phyloP scores from a whole-genome alignment of 1,140 invertebrate genomes.

The Nixonia krombeini region DNA sequence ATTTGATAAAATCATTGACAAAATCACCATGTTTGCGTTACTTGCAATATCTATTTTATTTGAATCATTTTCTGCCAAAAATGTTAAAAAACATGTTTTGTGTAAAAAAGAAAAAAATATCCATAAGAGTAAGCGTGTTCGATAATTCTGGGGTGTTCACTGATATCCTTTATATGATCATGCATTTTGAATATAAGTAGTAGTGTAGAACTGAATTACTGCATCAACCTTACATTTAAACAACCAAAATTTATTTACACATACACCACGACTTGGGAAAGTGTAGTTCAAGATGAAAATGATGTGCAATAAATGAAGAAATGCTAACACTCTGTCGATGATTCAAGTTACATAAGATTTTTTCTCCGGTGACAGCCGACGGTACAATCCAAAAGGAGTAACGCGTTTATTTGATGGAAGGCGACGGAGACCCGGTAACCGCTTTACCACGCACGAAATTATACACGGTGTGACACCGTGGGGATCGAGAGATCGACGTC shows the following conservation, averaged over 20 bases:
- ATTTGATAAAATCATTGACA: too few relatives aligned
- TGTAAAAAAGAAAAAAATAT: not conserved
- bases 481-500: conserved; percentile 20
- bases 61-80: too few relatives aligned
- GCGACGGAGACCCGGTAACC: conserved; percentile 11
- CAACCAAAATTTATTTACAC: too few relatives aligned
- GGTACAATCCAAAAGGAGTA: not conserved
- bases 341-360: not conserved
- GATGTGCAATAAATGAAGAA: too few relatives aligned
- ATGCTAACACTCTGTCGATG: not conserved
- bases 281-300: too few relatives aligned
- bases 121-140: not conserved
- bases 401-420: conserved; percentile 2
- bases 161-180: too few relatives aligned
- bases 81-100: not conserved
- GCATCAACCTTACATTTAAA: too few relatives aligned
- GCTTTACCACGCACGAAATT: conserved; percentile 21
- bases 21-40: too few relatives aligned
- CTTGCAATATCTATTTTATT: too few relatives aligned
- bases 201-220: too few relatives aligned
- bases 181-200: too few relatives aligned
- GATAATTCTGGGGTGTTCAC: not conserved
- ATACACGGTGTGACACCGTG: conserved; percentile 12
- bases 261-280: too few relatives aligned
- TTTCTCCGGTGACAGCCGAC: not conserved